Evolutionary conservation across 2,113 vertebrate genomes (phyloP).

Genomic region (Serinus canaria): DNA sequence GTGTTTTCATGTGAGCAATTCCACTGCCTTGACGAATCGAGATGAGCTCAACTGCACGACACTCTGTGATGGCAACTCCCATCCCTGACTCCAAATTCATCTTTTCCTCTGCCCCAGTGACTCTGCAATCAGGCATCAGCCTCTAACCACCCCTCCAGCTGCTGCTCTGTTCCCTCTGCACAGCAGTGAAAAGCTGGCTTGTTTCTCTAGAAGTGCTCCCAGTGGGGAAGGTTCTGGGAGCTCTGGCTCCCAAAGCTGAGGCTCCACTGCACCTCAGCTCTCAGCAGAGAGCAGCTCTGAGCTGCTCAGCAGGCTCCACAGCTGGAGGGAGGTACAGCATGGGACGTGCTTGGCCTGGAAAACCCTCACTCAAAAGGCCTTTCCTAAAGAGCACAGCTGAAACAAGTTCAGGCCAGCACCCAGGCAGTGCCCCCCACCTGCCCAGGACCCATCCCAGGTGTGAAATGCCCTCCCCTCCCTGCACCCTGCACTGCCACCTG

Average conservation of each 20-base stretch:
- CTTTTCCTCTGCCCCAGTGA: background rate
- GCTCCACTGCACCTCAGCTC: background rate
- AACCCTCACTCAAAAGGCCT: background rate
- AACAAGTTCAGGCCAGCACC: background rate
- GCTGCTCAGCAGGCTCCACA: background rate
- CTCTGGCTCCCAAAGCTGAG: background rate
- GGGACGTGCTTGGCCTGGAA: background rate
- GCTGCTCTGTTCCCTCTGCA: background rate
- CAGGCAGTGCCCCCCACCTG: background rate
- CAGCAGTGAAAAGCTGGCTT: fast-evolving
- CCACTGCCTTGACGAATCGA: background rate
- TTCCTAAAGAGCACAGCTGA: background rate
- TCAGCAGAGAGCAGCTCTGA: background rate
- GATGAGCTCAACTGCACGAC: background rate
- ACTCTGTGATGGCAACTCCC: background rate
- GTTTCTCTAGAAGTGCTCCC: background rate
- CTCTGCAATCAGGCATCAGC: background rate
- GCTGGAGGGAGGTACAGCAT: background rate
- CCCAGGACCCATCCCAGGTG: background rate
- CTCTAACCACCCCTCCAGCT: background rate
- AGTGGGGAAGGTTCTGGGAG: background rate
- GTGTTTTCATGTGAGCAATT: background rate
- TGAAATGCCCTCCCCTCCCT: background rate
- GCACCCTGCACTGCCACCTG: background rate
- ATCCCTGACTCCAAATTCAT: background rate